phyloP scores from a whole-genome alignment of 64 coral and sea anemone species.

The Platygyra sinensis region DNA sequence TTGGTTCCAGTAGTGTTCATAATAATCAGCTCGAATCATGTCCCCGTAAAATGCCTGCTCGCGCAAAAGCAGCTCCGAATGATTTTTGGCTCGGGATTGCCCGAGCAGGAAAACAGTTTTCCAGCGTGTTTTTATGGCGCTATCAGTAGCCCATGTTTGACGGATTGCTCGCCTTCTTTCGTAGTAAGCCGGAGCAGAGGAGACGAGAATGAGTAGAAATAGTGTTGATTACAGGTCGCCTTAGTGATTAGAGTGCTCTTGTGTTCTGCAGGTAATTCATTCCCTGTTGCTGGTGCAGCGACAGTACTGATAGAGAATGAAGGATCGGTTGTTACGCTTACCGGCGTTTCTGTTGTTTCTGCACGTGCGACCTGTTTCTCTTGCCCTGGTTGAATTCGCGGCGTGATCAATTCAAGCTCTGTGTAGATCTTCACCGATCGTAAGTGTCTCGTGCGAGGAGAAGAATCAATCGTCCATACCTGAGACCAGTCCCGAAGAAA shows the following conservation, averaged over 20 bases:
- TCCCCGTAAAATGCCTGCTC: constrained; percentile 67
- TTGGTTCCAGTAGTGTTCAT: constrained; percentile 54
- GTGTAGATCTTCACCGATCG: constrained; percentile 13
- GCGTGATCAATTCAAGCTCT: not conserved
- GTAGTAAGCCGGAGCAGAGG: constrained; percentile 42
- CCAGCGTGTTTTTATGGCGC: constrained; percentile 34
- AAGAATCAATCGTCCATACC: constrained; percentile 1
- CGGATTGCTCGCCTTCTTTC: constrained; percentile 54
- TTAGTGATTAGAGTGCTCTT: constrained; percentile 8
- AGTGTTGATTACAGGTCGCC: constrained; percentile 9
- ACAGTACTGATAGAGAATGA: not conserved
- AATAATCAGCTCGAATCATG: constrained; percentile 47
- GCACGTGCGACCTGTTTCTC: not conserved
- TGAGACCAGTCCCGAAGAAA: constrained; percentile 20
- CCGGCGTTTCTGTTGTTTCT: not conserved
- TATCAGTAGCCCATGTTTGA: constrained; percentile 67
- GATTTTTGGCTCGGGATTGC: constrained; percentile 18
- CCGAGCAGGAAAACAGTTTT: constrained; percentile 63
- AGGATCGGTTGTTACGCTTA: not conserved
- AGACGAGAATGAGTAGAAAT: constrained; percentile 65
- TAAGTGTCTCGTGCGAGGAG: constrained; percentile 7
- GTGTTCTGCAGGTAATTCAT: not conserved
- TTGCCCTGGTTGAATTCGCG: not conserved
- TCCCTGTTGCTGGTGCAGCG: not conserved
- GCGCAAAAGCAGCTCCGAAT: constrained; percentile 12